Evolutionary conservation across 1,140 invertebrate genomes (phyloP).

Genomic region (Physella acuta): DNA sequence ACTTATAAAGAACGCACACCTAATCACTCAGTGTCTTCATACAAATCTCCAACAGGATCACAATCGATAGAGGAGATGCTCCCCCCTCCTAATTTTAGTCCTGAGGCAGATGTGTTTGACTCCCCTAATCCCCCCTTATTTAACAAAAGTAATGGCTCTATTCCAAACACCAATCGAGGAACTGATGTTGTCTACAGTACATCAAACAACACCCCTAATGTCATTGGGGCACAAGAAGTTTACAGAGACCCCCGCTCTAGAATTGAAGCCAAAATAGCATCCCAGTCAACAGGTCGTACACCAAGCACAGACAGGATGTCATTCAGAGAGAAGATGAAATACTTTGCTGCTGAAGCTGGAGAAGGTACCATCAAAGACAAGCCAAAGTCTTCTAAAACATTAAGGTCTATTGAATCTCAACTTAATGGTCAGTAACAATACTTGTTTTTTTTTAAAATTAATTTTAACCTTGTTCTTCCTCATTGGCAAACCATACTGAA

Average conservation of each 20-base stretch:
- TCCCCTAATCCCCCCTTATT: slow-evolving; percentile 21
- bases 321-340: slow-evolving; percentile 63
- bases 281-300: slow-evolving; percentile 28
- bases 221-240: slow-evolving; percentile 61
- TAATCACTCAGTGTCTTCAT: slow-evolving; percentile 27
- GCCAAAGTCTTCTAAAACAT: slow-evolving; percentile 54
- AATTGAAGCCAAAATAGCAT: slow-evolving; percentile 55
- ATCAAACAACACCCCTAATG: slow-evolving; percentile 46
- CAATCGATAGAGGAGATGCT: slow-evolving; percentile 29
- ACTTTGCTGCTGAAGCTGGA: slow-evolving; percentile 59
- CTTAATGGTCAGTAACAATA: slow-evolving; percentile 23
- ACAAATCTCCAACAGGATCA: slow-evolving; percentile 26
- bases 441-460: no score
- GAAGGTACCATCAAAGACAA: slow-evolving; percentile 56
- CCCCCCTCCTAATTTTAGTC: slow-evolving; percentile 20
- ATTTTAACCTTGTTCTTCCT: no score
- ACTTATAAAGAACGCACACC: slow-evolving; percentile 40
- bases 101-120: slow-evolving; percentile 26
- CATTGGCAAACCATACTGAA: no score
- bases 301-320: slow-evolving; percentile 47
- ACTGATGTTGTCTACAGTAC: slow-evolving; percentile 36
- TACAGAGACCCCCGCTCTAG: slow-evolving; percentile 61
- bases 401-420: slow-evolving; percentile 54
- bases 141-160: not conserved
- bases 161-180: slow-evolving; percentile 20